Base-by-base conservation (phyloP, 2,888 invertebrate genomes). In the Thera obeliscata region DNA sequence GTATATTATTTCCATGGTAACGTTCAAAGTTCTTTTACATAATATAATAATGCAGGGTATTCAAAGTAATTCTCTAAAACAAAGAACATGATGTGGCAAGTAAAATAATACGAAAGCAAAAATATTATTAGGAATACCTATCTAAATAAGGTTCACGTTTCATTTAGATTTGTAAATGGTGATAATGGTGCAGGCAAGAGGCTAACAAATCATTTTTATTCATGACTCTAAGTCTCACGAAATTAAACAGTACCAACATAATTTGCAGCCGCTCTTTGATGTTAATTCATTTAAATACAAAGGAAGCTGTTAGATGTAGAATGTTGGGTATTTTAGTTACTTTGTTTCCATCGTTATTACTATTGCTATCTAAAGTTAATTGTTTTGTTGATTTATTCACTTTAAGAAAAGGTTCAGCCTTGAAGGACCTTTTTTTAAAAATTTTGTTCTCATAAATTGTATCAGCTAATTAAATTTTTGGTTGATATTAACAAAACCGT, bases 181-280 rank as follows among this genome's bases (percentile, higher is more conserved):
- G 46, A 36, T 41, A 61, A 64, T 68, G 64, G 57, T 49, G 48
- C 33, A 38, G 22, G n/a, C 38, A 12, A 60, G 57, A 63, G 52
- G 61, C 59, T 63, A 66, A 66, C 60, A 66, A 69, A 66, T 64
- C 65, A 66, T 66, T 63, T 63, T 66, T 69, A 69, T 69, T 69
- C 69, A 60, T 66, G 69, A 66, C 57, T 66, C 61, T 35, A 61
- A 50, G 55, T 54, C 63, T 63, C 63, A 50, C 63, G 12, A 67
- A 67, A 70, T 70, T 67, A 70, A 70, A 61, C 70, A 62, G 70
- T 65, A 65, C 64, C 70, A 70, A 70, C 64, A 67, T 70, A 65
- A 70, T 70, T 70, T 63, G 64, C 59, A 60, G 58, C 43, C 57
- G 55, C 56, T 57, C 58, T 62, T 65, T 59, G 61, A 70, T 67